Evolutionary conservation across 2,797 vertebrate species (phyloP).

Genomic region (Sus cebifrons): DNA sequence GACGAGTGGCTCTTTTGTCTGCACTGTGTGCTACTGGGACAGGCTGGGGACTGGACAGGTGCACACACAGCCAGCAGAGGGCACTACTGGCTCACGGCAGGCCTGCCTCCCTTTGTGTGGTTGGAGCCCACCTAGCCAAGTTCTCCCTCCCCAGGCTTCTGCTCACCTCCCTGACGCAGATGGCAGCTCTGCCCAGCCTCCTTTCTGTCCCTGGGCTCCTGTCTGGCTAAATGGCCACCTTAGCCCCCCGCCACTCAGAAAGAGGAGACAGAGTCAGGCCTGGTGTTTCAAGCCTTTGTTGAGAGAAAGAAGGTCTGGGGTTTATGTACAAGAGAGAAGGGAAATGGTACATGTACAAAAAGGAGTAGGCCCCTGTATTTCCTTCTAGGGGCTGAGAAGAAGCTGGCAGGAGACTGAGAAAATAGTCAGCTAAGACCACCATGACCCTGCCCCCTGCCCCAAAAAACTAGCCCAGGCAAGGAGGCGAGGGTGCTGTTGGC

Average conservation of each 20-base stretch:
- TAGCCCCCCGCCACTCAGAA: not conserved
- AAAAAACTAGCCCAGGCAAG: conserved; percentile 34
- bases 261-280: conserved; percentile 71
- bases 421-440: not conserved
- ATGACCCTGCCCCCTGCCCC: not conserved
- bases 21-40: not conserved
- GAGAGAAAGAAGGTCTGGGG: conserved; percentile 52
- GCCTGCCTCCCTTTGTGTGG: conserved; percentile 59
- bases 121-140: not conserved
- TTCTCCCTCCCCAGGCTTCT: not conserved
- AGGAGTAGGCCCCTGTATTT: not conserved
- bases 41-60: not conserved
- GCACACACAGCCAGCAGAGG: conserved; percentile 66
- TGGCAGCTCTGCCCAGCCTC: not conserved
- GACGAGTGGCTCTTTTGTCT: conserved; percentile 65
- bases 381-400: conserved; percentile 51
- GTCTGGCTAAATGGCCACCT: not conserved
- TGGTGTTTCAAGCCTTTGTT: conserved; percentile 81
- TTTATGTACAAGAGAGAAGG: conserved; percentile 82
- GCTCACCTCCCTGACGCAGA: not conserved
- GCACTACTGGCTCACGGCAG: not conserved
- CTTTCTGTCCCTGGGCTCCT: not conserved
- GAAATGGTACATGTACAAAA: conserved; percentile 83
- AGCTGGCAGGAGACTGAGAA: conserved; percentile 48
- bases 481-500: not conserved